Conservation (phyloP, 2,797 vertebrate species). For the Phylloscopus collybita region DNA sequence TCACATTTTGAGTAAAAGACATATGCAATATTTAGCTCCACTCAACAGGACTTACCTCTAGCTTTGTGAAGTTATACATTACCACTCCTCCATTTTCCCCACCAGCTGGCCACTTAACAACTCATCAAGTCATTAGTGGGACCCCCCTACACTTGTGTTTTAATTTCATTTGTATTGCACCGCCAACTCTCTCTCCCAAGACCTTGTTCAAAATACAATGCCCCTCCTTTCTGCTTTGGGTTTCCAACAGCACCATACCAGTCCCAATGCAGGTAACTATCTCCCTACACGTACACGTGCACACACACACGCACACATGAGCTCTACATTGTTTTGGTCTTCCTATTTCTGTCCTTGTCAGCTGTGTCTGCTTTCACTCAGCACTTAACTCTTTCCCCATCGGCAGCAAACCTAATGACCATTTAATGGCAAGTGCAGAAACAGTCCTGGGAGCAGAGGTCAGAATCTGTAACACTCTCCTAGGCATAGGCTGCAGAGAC, state of each 20-base stretch:
- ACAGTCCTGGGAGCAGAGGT: background rate
- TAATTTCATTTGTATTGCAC: background rate
- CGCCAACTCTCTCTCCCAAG: background rate
- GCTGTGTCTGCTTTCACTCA: slow-evolving; percentile 40
- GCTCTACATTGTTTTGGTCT: background rate
- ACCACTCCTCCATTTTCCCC: background rate
- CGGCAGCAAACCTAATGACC: background rate
- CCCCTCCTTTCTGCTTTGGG: background rate
- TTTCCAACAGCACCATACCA: background rate
- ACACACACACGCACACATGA: accelerated
- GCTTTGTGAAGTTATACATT: background rate
- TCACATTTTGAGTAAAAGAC: background rate
- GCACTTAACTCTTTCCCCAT: slow-evolving; percentile 25
- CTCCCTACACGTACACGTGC: too few relatives aligned
- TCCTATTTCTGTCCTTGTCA: slow-evolving; percentile 20
- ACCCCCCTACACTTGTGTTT: background rate
- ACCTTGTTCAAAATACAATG: background rate
- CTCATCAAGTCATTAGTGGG: background rate
- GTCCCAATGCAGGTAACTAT: background rate
- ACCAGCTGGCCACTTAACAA: background rate
- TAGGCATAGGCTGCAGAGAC: background rate
- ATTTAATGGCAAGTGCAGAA: slow-evolving; percentile 7
- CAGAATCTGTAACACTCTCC: background rate
- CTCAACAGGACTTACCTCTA: background rate
- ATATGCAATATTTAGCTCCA: background rate